These are phyloP conservation scores for Phania funesta DNA, from an alignment of 2,888 invertebrate species.

Conservation along the genomic window DNA sequence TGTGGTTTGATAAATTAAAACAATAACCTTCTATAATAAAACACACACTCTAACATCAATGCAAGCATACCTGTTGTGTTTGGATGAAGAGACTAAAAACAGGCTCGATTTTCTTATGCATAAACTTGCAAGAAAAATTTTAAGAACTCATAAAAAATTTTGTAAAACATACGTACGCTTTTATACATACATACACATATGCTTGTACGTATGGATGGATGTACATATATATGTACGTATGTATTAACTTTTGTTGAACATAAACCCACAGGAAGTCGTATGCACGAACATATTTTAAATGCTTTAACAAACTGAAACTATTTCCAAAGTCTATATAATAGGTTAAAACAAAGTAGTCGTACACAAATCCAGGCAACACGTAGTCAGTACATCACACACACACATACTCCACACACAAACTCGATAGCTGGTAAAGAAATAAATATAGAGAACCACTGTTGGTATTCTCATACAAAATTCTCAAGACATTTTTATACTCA, in stretches of 20 bases:
- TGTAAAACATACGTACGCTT: neutral
- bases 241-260: neutral
- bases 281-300: conserved; percentile 20
- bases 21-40: conserved; percentile 44
- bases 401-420: neutral
- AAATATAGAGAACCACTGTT: neutral
- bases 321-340: conserved; percentile 45
- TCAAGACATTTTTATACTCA: too few species aligned
- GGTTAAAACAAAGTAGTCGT: conserved; percentile 9
- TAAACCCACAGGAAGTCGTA: conserved; percentile 31
- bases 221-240: neutral
- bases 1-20: conserved; percentile 64
- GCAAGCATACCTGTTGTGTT: conserved; percentile 52
- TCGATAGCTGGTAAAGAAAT: neutral
- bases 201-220: too few species aligned
- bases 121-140: too few species aligned
- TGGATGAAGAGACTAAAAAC: conserved; percentile 14
- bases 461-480: too few species aligned
- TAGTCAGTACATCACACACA: too few species aligned
- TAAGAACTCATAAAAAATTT: too few species aligned
- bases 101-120: neutral
- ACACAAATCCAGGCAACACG: neutral
- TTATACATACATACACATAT: too few species aligned
- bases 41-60: too few species aligned
- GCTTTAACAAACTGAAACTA: conserved; percentile 54